Percentiles rank a stretch among this genome's conserved stretches.
Conservation (phyloP, 2,113 vertebrate genomes). For the Sterrhoptilus dennistouni region DNA sequence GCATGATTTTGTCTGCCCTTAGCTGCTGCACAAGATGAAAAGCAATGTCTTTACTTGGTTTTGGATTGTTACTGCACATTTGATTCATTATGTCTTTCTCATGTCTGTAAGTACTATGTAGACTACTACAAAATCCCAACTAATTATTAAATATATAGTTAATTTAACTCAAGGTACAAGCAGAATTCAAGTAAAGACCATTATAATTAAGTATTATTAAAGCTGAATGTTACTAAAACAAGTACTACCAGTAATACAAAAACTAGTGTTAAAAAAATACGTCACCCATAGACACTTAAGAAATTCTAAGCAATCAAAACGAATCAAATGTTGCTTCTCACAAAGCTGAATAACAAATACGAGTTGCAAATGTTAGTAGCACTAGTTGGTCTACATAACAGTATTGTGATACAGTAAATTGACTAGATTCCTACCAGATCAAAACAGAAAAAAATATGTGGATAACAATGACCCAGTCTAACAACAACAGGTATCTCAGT, state of each 20-base stretch:
- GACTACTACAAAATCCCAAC: background rate
- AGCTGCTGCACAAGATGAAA: background rate
- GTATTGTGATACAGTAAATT: background rate
- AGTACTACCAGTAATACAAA: background rate
- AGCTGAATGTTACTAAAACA: background rate
- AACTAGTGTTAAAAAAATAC: background rate
- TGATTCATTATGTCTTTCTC: background rate
- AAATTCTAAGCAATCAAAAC: background rate
- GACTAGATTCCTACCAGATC: background rate
- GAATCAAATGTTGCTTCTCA: background rate
- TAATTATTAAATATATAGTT: background rate
- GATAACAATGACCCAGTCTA: background rate
- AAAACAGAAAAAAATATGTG: background rate
- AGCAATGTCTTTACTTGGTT: background rate
- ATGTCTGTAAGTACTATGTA: background rate
- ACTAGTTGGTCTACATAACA: background rate
- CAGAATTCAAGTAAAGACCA: background rate
- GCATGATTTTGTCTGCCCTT: background rate
- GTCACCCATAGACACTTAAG: background rate
- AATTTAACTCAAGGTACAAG: background rate
- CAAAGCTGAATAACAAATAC: background rate
- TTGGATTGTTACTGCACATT: background rate
- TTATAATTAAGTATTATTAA: background rate
- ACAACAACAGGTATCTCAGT: background rate
- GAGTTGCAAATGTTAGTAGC: background rate